These are phyloP conservation scores for Bergia puertoricense DNA, from an alignment of 92 coral and sea anemone species.

Conservation along the genomic window DNA sequence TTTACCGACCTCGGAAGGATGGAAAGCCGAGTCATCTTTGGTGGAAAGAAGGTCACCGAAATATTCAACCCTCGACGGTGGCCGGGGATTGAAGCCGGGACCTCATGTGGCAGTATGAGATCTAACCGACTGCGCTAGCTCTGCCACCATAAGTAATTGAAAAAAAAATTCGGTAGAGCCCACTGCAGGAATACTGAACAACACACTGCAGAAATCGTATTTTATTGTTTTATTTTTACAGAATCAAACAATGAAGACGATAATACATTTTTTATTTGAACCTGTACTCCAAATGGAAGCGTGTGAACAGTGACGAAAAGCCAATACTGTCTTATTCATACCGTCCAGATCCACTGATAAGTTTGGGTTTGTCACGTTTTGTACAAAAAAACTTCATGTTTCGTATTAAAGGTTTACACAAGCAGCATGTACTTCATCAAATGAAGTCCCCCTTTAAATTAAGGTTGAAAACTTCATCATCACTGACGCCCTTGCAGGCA, in stretches of 20 bases:
- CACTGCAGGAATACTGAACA: not conserved
- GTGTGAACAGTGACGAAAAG: not conserved
- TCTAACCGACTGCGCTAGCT: no score
- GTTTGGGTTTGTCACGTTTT: not conserved
- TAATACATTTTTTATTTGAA: not conserved
- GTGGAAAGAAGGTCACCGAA: no score
- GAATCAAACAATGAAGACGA: not conserved
- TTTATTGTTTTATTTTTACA: not conserved
- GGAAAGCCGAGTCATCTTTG: no score
- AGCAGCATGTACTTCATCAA: conserved; percentile 26
- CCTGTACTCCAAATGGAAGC: not conserved
- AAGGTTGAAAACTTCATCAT: conserved; percentile 42
- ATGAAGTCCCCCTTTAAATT: conserved; percentile 20
- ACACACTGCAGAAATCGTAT: not conserved
- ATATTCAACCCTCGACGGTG: no score
- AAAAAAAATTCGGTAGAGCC: not conserved
- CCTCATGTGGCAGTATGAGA: no score
- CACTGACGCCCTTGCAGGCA: conserved; percentile 18
- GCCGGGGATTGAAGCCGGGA: no score
- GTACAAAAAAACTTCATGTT: not conserved
- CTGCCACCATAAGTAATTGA: no score
- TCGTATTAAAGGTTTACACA: not conserved
- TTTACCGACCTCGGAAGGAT: no score
- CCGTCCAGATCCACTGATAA: no score
- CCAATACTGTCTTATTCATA: not conserved